Percentiles rank a stretch among this genome's conserved stretches.
Conservation (phyloP, 2,113 vertebrate species). For the Sphaerodactylus townsendi region DNA sequence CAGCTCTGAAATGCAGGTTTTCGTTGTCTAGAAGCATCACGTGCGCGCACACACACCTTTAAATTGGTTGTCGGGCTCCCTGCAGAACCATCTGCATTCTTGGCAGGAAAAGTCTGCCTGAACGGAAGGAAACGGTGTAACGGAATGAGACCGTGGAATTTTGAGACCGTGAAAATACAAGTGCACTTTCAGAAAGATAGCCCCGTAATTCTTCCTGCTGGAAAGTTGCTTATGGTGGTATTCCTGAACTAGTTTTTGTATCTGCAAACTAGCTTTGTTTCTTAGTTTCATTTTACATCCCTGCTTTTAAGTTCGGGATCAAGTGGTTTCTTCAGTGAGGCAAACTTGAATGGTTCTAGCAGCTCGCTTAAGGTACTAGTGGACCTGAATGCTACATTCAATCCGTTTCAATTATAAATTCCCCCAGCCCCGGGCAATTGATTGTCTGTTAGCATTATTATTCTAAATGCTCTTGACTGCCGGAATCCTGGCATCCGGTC, state of each 20-base stretch:
- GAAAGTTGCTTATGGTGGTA: background rate
- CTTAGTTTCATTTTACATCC: background rate
- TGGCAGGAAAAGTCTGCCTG: slow-evolving; percentile 27
- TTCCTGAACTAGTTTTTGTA: background rate
- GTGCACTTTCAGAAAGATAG: slow-evolving; percentile 30
- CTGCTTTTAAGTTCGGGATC: slow-evolving; percentile 51
- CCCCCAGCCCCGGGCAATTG: slow-evolving; percentile 38
- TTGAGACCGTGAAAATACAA: background rate
- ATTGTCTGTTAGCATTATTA: slow-evolving; percentile 55
- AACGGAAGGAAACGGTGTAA: slow-evolving; percentile 14
- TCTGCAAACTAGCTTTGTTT: slow-evolving; percentile 12
- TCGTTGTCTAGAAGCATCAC: slow-evolving; percentile 24
- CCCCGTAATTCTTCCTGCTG: background rate
- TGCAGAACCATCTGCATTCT: background rate
- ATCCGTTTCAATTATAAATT: slow-evolving; percentile 47
- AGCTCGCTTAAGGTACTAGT: slow-evolving; percentile 38
- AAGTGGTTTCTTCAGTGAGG: slow-evolving; percentile 52
- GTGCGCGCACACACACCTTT: background rate
- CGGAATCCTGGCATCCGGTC: slow-evolving; percentile 59
- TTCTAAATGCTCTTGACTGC: slow-evolving; percentile 54
- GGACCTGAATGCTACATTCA: slow-evolving; percentile 52
- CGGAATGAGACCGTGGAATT: slow-evolving; percentile 28
- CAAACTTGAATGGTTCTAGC: slow-evolving; percentile 31
- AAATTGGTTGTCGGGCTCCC: background rate
- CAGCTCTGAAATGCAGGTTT: slow-evolving; percentile 1